Conservation (phyloP, 2,113 vertebrate genomes). For the Eulemur macaco region DNA sequence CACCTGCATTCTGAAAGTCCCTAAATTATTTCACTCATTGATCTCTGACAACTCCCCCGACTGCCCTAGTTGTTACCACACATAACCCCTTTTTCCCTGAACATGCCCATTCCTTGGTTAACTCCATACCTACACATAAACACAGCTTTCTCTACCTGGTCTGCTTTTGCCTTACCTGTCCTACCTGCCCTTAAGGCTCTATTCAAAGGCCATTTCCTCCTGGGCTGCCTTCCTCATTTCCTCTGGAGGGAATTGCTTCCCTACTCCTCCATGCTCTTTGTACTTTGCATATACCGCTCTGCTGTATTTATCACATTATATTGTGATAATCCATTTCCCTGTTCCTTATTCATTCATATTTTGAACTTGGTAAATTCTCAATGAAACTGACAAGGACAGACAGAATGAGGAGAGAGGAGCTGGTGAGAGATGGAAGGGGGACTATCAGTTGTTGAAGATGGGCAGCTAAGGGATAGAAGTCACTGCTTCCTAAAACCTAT, state of each 20-base stretch:
- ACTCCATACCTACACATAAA: not conserved
- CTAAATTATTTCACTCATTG: not conserved
- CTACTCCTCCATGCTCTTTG: not conserved
- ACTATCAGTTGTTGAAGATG: not conserved
- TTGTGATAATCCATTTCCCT: not conserved
- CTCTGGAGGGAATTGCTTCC: not conserved
- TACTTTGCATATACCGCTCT: not conserved
- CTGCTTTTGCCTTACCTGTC: not conserved
- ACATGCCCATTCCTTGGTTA: not conserved
- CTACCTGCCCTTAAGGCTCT: not conserved
- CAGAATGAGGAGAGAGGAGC: not conserved
- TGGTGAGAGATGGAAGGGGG: not conserved
- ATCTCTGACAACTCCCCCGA: not conserved
- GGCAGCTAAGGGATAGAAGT: not conserved
- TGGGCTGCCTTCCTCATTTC: not conserved
- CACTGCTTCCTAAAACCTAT: not conserved
- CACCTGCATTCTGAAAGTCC: constrained; percentile 18
- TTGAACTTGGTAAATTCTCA: not conserved
- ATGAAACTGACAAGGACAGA: not conserved
- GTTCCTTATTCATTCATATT: not conserved
- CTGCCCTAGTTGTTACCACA: not conserved
- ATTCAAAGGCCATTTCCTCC: not conserved
- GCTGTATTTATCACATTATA: not conserved
- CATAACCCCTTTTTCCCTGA: not conserved
- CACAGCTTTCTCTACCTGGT: not conserved